Evolutionary conservation across 2,888 invertebrate genomes (phyloP), one percentile per base, ranked within the genome.

Genomic region (Melinaea marsaeus): DNA sequence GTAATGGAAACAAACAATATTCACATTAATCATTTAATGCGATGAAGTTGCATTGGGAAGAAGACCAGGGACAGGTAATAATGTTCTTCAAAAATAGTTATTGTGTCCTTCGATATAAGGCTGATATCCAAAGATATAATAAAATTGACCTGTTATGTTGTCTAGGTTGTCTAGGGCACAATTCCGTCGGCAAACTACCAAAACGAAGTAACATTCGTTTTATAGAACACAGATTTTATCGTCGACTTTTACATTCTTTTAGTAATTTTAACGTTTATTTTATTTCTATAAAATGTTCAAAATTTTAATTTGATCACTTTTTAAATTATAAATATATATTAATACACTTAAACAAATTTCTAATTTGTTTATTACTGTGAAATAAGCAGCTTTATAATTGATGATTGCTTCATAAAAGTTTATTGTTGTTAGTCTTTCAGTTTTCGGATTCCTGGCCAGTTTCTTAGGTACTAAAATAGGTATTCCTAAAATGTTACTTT

Each of bases 11-110:
- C 65, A 55, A 32, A 59, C 60, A 7, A 22, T 13, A 35, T n/a
- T 57, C 57, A 61, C 61, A 65, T 70, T 68, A 70, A 62, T 70
- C 68, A 70, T 70, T 65, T 65, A 57, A 66, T 66, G 65, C 64
- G 65, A 68, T 68, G 60, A 32, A 54, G 55, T 62, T 59, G 63
- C 66, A 66, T 65, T 61, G 51, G 46, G 57, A 60, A 46, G 59
- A 57, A 60, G 62, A 55, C 32, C 32, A 33, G 13, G 34, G 45
- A 37, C 13, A 62, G 2, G 22, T 46, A n/a, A n/a, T 6, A 35
- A 54, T 33, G n/a, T 61, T 35, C 6, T 32, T 45, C 54, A 57
- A 66, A 47, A 59, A 46, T 46, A 13, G 34, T 6, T 47, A 37
- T 59, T 66, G 57, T 6, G 1, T 0, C 48, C 13, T 3, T 4